Conservation (phyloP, 2,113 vertebrate species). For the Clarias gariepinus region DNA sequence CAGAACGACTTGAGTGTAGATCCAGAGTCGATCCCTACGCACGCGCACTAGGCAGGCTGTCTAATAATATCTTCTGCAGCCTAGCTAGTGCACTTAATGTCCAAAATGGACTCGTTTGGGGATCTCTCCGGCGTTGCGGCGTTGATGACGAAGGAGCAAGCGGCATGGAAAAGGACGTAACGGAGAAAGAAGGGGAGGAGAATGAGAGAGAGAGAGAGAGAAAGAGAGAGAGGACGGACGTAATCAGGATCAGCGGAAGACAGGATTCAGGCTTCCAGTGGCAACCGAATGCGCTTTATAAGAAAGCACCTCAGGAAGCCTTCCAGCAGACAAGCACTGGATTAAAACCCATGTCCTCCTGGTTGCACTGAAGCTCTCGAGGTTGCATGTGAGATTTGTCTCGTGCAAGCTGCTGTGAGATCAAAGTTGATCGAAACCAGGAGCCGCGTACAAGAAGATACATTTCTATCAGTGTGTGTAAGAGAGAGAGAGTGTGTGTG, state of each 20-base stretch:
- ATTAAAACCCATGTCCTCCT: conserved; percentile 39
- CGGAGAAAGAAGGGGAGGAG: conserved; percentile 63
- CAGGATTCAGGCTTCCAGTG: conserved; percentile 58
- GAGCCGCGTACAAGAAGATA: conserved; percentile 10
- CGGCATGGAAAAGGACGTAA: conserved; percentile 65
- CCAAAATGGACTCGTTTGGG: background rate
- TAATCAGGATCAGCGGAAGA: conserved; percentile 66
- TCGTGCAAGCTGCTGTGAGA: background rate
- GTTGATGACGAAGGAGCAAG: conserved; percentile 60
- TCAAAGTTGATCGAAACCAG: conserved; percentile 33
- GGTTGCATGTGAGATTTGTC: conserved; percentile 2
- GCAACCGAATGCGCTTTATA: conserved; percentile 57
- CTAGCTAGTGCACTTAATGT: background rate
- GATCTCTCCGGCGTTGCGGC: conserved; percentile 55
- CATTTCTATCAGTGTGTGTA: too few species aligned
- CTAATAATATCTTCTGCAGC: background rate
- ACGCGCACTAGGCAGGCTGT: background rate
- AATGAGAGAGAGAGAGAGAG: conserved; percentile 47
- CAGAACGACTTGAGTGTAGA: conserved; percentile 43
- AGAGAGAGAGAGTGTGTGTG: background rate
- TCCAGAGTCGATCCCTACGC: background rate
- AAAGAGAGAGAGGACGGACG: conserved; percentile 60
- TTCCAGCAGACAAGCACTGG: conserved; percentile 50
- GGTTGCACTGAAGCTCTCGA: conserved; percentile 20
- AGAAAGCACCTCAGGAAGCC: conserved; percentile 46